These are phyloP conservation scores for Mormyrops attenuatus DNA, from an alignment of 2,797 vertebrate species.

Conservation along the genomic window DNA sequence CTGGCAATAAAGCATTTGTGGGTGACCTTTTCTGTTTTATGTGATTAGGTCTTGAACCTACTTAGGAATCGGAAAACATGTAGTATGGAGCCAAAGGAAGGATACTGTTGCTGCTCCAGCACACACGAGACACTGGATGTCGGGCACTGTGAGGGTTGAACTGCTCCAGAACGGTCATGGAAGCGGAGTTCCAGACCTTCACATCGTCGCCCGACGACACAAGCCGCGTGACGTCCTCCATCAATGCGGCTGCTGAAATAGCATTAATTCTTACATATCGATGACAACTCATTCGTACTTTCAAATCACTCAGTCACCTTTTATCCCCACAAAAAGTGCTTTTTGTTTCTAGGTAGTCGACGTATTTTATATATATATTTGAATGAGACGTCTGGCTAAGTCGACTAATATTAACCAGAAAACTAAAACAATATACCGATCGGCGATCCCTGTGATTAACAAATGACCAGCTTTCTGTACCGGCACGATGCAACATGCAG, in stretches of 20 bases:
- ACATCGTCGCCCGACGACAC: constrained; percentile 88
- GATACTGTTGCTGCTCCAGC: constrained; percentile 98
- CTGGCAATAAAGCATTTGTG: not conserved
- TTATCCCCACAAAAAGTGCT: not conserved
- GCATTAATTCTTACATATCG: constrained; percentile 17
- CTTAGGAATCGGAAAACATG: not conserved
- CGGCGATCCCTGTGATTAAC: not conserved
- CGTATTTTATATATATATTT: not conserved
- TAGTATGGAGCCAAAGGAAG: constrained; percentile 28
- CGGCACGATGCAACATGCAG: not conserved
- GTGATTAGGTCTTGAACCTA: not conserved
- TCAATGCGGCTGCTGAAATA: constrained; percentile 53
- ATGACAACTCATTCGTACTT: not conserved
- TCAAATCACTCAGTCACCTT: not conserved
- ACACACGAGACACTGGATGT: constrained; percentile 75
- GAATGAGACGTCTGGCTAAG: not conserved
- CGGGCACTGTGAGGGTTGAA: constrained; percentile 78
- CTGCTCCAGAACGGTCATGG: constrained; percentile 81
- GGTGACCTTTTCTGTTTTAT: not conserved
- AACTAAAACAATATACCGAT: not conserved
- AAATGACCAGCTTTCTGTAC: not conserved
- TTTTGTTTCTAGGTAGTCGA: not conserved
- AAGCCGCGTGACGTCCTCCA: constrained; percentile 83
- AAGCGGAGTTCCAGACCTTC: constrained; percentile 88
- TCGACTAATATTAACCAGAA: not conserved